These are phyloP conservation scores for Dysmachus trigonus DNA, from an alignment of 2,888 invertebrate species.

Conservation along the genomic window DNA sequence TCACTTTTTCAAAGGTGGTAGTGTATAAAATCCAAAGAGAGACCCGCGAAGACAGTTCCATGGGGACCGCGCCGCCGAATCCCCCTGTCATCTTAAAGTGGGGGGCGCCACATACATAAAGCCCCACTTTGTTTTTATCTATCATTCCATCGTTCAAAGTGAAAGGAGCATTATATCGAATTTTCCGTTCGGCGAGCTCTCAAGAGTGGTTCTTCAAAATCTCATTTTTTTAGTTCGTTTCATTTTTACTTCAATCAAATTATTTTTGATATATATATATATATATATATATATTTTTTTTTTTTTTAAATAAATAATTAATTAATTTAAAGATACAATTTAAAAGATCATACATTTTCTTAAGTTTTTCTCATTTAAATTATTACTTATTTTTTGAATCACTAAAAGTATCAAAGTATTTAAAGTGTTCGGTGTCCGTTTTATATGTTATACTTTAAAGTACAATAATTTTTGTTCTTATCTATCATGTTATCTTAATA, in stretches of 20 bases:
- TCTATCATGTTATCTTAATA: too few relatives aligned
- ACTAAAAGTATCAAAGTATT: too few relatives aligned
- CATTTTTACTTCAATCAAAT: not conserved
- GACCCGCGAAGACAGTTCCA: not conserved
- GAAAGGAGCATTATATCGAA: conserved; percentile 52
- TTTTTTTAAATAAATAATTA: not conserved
- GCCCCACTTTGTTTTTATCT: conserved; percentile 55
- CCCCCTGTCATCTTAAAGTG: not conserved
- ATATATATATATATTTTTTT: not conserved
- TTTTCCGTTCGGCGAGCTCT: conserved; percentile 29
- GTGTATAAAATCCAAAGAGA: conserved; percentile 1
- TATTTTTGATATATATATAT: not conserved
- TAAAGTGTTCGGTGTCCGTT: too few relatives aligned
- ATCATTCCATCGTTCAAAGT: conserved; percentile 54
- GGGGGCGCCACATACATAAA: conserved; percentile 54
- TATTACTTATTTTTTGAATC: too few relatives aligned
- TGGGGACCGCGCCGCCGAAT: not conserved
- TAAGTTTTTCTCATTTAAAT: too few relatives aligned
- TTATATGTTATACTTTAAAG: too few relatives aligned
- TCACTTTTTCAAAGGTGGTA: not conserved
- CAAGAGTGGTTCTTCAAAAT: conserved; percentile 18
- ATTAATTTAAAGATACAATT: too few relatives aligned
- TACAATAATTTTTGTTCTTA: too few relatives aligned
- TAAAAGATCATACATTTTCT: too few relatives aligned
- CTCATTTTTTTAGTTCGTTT: not conserved